Base-by-base conservation (phyloP, 2,113 vertebrate species). In the Charina bottae region DNA sequence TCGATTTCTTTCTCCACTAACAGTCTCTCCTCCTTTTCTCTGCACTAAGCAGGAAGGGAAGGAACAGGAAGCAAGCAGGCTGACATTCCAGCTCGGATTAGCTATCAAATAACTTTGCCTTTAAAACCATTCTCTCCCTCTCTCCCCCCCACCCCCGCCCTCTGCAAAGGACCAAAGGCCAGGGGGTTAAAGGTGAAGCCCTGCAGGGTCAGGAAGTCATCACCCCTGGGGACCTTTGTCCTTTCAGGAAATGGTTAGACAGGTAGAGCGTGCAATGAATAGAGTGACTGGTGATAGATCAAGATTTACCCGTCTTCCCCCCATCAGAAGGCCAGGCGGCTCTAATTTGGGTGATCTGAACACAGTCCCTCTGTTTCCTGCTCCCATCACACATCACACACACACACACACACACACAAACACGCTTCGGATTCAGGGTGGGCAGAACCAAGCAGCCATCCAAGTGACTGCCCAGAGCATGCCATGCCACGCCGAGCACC, bases 21-120 rank as follows among this genome's bases (percentile, higher is more conserved):
- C 10, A 58, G 21, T n/a, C 24, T 42, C 26, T 23, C 37, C 17
- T 53, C 64, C 24, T 1, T 0, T 23, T 6, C 12, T 4, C 83
- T 2, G 55, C 59, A 55, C 1, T 17, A 28, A 33, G 3, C 42
- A 28, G 2, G 56, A 5, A 68, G 46, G 28, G 55, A 42, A 33
- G 6, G 8, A 37, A 15, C 37, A 15, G 87, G 33, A 64, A n/a
- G 1, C 37, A 88, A 53, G 93, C 90, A 94, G 49, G 91, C 55
- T 58, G 15, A 46, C 11, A 87, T 87, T 24, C 1, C 11, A 89
- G 92, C 84, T 90, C 89, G 92, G 94, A 94, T 94, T 94, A 95
- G 55, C 92, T 94, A 93, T 93, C 96, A 95, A 92, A 97, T 95
- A 95, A 94, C 96, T 95, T 87, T 89, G 95, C 92, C 93, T 94